Evolutionary conservation across 2,113 vertebrate species (phyloP).

Genomic region (Ciconia stormi): DNA sequence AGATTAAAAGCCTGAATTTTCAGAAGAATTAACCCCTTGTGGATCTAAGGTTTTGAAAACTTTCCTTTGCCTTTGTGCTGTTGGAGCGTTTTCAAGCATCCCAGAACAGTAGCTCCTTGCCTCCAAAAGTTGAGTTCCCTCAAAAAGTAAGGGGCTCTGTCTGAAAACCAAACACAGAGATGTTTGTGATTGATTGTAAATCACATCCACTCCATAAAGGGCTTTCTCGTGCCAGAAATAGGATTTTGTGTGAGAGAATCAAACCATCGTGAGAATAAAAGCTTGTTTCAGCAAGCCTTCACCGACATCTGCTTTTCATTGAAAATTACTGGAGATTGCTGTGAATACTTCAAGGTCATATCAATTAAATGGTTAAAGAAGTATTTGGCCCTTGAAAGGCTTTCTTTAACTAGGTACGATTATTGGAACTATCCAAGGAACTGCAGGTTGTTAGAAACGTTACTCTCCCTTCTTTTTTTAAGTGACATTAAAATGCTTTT

Average conservation of each 20-base stretch:
- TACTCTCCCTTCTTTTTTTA: conserved; percentile 15
- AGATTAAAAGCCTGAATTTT: background rate
- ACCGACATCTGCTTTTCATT: conserved; percentile 84
- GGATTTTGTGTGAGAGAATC: conserved; percentile 34
- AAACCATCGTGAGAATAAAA: conserved; percentile 46
- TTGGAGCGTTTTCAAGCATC: background rate
- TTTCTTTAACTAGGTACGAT: conserved; percentile 55
- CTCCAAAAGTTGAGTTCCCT: background rate
- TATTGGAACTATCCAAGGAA: conserved; percentile 37
- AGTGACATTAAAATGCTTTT: conserved; percentile 69
- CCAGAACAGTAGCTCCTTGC: background rate
- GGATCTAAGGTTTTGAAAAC: background rate
- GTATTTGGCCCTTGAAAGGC: conserved; percentile 63
- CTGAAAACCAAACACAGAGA: background rate
- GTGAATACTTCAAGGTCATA: conserved; percentile 74
- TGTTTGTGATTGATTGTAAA: conserved; percentile 7
- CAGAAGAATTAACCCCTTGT: background rate
- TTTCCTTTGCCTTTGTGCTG: background rate
- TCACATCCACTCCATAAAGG: background rate
- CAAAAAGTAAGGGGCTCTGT: background rate
- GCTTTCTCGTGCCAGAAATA: background rate
- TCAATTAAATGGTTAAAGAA: conserved; percentile 72
- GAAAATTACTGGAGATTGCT: conserved; percentile 63
- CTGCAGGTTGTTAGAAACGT: conserved; percentile 63
- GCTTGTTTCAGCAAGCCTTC: conserved; percentile 33